Conservation (phyloP, 2,888 invertebrate species). For the Achlya flavicornis region DNA sequence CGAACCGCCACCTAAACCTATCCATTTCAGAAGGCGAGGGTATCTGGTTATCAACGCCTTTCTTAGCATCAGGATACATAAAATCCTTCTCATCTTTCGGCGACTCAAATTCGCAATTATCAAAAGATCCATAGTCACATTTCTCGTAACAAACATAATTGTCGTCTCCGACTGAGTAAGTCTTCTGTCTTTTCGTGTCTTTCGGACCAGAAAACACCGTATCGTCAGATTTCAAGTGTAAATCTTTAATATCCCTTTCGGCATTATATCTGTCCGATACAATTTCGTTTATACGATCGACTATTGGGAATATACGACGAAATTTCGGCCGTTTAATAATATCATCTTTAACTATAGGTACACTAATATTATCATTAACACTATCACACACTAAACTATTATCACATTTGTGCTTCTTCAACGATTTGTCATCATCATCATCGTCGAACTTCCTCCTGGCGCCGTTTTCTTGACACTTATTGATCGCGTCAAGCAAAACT, state of each 20-base stretch:
- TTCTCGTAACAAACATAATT: constrained; percentile 73
- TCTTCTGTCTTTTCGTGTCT: constrained; percentile 69
- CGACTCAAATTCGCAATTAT: constrained; percentile 57
- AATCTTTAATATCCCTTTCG: constrained; percentile 64
- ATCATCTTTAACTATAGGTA: constrained; percentile 24
- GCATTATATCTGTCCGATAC: constrained; percentile 60
- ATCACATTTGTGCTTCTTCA: constrained; percentile 81
- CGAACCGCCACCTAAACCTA: constrained; percentile 88
- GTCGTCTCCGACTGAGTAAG: constrained; percentile 66
- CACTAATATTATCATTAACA: constrained; percentile 45
- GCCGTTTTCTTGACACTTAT: constrained; percentile 45
- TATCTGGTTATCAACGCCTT: constrained; percentile 68
- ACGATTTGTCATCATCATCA: constrained; percentile 51
- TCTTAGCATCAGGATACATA: constrained; percentile 54
- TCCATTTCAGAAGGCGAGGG: constrained; percentile 89
- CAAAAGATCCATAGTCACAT: constrained; percentile 75
- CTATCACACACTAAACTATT: constrained; percentile 53
- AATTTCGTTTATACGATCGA: constrained; percentile 67
- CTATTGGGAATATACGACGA: constrained; percentile 63
- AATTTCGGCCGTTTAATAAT: constrained; percentile 74
- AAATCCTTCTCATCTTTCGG: constrained; percentile 58
- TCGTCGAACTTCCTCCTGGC: constrained; percentile 57
- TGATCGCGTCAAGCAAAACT: no score
- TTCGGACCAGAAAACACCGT: constrained; percentile 65
- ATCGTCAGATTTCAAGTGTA: constrained; percentile 68